phyloP scores from a whole-genome alignment of 2,113 vertebrate genomes.

The Ageneiosus marmoratus region DNA sequence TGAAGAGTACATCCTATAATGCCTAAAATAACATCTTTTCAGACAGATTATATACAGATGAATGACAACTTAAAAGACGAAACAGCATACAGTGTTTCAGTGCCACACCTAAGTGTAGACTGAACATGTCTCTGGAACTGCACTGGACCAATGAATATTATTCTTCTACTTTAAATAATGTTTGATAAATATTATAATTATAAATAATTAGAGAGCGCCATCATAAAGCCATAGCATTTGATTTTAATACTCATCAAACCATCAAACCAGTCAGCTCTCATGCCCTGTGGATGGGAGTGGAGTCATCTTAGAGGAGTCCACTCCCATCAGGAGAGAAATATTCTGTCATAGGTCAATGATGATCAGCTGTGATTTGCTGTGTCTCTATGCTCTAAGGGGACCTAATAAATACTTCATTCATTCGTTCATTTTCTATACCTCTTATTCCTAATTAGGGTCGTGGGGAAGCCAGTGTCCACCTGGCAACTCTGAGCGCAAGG shows the following conservation, averaged over 20 bases:
- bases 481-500: too few relatives aligned
- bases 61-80: not conserved
- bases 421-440: too few relatives aligned
- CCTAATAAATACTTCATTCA: too few relatives aligned
- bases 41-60: not conserved
- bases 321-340: not conserved
- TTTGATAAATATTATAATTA: too few relatives aligned
- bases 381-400: not conserved
- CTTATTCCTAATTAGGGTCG: too few relatives aligned
- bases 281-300: not conserved
- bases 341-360: not conserved
- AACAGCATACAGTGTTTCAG: not conserved
- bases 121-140: not conserved
- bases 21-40: not conserved
- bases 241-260: not conserved
- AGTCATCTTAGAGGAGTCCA: not conserved
- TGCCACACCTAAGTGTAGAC: not conserved
- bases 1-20: not conserved
- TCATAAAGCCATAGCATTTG: not conserved
- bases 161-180: not conserved
- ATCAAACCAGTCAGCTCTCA: not conserved
- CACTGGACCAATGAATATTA: not conserved
- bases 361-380: not conserved
- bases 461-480: too few relatives aligned
- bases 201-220: not conserved